Percentiles rank a stretch among this genome's conserved stretches.
Conservation (phyloP, 2,797 vertebrate species). For the Astyanax mexicanus region DNA sequence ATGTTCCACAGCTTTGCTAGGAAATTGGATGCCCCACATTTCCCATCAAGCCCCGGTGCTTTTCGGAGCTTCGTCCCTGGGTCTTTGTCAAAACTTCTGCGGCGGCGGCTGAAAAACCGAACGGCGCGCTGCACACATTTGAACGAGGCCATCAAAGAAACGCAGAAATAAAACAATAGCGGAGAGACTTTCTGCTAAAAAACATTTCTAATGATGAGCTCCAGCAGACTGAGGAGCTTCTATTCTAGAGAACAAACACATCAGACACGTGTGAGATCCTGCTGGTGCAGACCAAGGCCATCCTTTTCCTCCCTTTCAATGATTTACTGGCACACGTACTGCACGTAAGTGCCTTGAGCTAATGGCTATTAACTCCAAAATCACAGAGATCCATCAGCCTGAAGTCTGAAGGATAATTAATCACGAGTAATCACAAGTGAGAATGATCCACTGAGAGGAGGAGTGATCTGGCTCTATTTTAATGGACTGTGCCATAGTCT, state of each 20-base stretch:
- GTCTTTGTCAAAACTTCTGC: slow-evolving; percentile 54
- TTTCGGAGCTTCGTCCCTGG: slow-evolving; percentile 43
- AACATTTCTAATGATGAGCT: slow-evolving; percentile 1
- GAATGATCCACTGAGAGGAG: too few species aligned
- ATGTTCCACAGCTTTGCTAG: slow-evolving; percentile 55
- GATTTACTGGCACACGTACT: too few species aligned
- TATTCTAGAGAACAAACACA: background rate
- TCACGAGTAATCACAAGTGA: too few species aligned
- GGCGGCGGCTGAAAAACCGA: slow-evolving; percentile 33
- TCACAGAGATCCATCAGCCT: too few species aligned
- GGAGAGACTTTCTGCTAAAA: background rate
- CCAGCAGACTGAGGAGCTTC: background rate
- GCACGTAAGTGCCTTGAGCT: too few species aligned
- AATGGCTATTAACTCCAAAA: too few species aligned
- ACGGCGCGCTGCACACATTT: slow-evolving; percentile 28
- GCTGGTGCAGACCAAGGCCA: background rate
- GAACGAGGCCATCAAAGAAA: slow-evolving; percentile 22
- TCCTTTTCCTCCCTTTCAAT: background rate
- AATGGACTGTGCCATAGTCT: too few species aligned
- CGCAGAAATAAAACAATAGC: background rate
- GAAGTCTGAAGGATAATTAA: too few species aligned
- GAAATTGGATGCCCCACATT: slow-evolving; percentile 63
- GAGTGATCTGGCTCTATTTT: too few species aligned
- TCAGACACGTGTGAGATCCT: background rate
- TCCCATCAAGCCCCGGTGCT: slow-evolving; percentile 46